Percentiles rank a stretch among this genome's conserved stretches.
Conservation (phyloP, 1,140 invertebrate genomes). For the Berghia stephanieae region DNA sequence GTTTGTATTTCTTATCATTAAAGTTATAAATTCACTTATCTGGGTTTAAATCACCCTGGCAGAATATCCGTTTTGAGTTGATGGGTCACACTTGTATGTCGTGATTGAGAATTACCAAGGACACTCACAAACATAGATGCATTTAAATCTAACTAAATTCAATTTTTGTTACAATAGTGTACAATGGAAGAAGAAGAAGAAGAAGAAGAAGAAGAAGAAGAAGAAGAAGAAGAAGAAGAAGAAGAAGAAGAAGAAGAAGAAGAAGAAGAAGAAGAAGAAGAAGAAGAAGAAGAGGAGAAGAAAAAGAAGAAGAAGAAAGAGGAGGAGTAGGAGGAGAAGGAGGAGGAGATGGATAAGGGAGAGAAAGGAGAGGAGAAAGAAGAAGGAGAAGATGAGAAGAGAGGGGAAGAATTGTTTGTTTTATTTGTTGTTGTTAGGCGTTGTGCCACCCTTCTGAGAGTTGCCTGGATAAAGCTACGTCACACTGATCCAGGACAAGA, state of each 20-base stretch:
- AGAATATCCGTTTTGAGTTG: background rate
- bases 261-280: background rate
- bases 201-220: background rate
- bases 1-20: too few relatives aligned
- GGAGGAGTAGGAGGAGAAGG: too few relatives aligned
- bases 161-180: too few relatives aligned
- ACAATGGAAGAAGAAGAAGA: background rate
- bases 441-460: too few relatives aligned
- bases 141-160: too few relatives aligned
- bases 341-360: background rate
- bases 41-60: background rate
- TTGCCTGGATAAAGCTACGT: too few relatives aligned
- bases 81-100: slow-evolving; percentile 3
- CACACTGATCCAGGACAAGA: too few relatives aligned
- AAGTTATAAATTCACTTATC: too few relatives aligned
- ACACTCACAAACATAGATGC: background rate
- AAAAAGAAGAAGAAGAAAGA: background rate
- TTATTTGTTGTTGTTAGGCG: too few relatives aligned
- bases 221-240: background rate
- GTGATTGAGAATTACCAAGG: background rate
- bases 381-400: background rate
- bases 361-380: slow-evolving; percentile 13
- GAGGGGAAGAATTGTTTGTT: background rate
- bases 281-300: background rate
- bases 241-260: background rate